Evolutionary conservation across 1,140 invertebrate genomes (phyloP).

Genomic region (Ceratosolen solmsi): DNA sequence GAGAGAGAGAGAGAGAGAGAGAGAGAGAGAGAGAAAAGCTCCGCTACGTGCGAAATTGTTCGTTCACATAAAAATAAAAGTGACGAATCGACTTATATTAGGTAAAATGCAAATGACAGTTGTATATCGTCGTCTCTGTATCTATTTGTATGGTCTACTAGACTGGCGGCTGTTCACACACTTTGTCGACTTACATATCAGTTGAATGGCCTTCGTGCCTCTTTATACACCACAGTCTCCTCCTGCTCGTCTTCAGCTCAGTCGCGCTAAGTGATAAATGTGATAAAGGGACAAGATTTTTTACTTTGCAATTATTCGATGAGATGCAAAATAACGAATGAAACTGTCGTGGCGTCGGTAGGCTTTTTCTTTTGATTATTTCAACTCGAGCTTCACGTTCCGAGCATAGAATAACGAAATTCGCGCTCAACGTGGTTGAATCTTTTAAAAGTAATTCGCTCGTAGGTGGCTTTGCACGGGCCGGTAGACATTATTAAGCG

Average conservation of each 20-base stretch:
- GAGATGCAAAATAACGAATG: no score
- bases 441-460: background rate
- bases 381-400: background rate
- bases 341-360: background rate
- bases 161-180: no score
- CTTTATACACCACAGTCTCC: no score
- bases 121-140: background rate
- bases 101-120: conserved; percentile 24
- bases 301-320: no score
- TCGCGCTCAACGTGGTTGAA: background rate
- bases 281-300: background rate
- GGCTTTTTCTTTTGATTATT: background rate
- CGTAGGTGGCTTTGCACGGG: background rate
- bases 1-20: no score
- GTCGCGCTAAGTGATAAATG: no score
- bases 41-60: conserved; percentile 24
- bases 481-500: background rate
- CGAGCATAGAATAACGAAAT: background rate
- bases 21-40: no score
- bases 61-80: conserved; percentile 38
- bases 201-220: no score
- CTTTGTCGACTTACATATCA: no score
- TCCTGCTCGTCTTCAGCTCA: no score
- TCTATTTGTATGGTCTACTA: background rate
- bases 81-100: background rate